These are phyloP conservation scores for Paelopatides confundens DNA, from an alignment of 53 echinoderm and acorn worm genomes.

Conservation along the genomic window DNA sequence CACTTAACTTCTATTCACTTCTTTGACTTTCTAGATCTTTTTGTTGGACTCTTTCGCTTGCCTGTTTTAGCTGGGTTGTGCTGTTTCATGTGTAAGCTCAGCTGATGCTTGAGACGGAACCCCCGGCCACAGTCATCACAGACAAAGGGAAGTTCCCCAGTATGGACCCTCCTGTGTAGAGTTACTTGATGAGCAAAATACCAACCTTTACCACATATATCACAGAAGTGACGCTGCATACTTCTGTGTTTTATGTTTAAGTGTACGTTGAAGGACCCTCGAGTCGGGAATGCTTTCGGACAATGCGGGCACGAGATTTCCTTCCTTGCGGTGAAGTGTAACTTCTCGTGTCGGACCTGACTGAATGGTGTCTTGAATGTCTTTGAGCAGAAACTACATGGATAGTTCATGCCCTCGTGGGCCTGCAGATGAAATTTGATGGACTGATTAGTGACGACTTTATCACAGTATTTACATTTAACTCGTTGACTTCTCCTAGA, in stretches of 20 bases:
- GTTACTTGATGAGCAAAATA: slow-evolving; percentile 25
- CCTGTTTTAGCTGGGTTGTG: slow-evolving; percentile 5
- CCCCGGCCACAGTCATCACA: slow-evolving; percentile 25
- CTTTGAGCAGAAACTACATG: slow-evolving; percentile 15
- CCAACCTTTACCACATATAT: slow-evolving; percentile 36
- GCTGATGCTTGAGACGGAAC: slow-evolving; percentile 19
- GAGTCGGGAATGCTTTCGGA: background rate
- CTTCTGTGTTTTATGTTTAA: slow-evolving; percentile 25
- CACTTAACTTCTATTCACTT: background rate
- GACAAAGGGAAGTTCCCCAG: slow-evolving; percentile 20
- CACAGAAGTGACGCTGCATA: slow-evolving; percentile 21
- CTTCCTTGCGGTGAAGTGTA: background rate
- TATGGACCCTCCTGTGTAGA: slow-evolving; percentile 22
- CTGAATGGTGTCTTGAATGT: slow-evolving; percentile 34
- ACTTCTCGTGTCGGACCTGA: slow-evolving; percentile 17
- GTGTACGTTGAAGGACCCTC: slow-evolving; percentile 35
- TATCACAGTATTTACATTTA: slow-evolving; percentile 1
- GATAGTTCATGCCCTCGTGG: slow-evolving; percentile 16
- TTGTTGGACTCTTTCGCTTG: background rate
- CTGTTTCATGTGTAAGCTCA: slow-evolving; percentile 22
- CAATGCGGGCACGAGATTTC: slow-evolving; percentile 4
- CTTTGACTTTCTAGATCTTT: background rate
- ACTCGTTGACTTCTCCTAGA: background rate
- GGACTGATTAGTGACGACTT: slow-evolving; percentile 22
- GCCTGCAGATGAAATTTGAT: slow-evolving; percentile 21